Percentiles rank a stretch among this genome's conserved stretches.
phyloP scores from a whole-genome alignment of 1,140 invertebrate genomes.

The Berghia stephanieae region DNA sequence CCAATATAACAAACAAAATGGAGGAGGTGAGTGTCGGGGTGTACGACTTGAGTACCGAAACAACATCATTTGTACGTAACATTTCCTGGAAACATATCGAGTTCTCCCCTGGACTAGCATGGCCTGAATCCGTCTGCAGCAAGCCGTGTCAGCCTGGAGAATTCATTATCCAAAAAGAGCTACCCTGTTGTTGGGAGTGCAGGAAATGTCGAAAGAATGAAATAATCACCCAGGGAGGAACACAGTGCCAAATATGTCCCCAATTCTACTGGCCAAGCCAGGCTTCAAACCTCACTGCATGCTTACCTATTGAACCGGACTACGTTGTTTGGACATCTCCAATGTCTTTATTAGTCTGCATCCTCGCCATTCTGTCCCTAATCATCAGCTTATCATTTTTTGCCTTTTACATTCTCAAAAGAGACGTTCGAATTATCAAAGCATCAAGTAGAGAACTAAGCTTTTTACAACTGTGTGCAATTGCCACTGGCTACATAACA shows the following conservation, averaged over 20 bases:
- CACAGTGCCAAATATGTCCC: constrained; percentile 37
- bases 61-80: not conserved
- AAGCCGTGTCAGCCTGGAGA: constrained; percentile 33
- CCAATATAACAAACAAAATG: not conserved
- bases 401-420: constrained; percentile 78
- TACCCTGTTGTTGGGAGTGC: constrained; percentile 42
- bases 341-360: constrained; percentile 66
- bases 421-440: constrained; percentile 87
- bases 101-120: not conserved
- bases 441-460: constrained; percentile 89
- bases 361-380: constrained; percentile 68
- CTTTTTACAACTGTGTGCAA: constrained; percentile 85
- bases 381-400: constrained; percentile 57
- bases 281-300: constrained; percentile 68
- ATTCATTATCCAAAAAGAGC: constrained; percentile 34
- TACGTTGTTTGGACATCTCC: constrained; percentile 25
- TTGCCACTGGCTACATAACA: constrained; percentile 88
- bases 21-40: not conserved
- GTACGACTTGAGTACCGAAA: not conserved
- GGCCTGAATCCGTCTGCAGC: constrained; percentile 45
- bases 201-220: constrained; percentile 40
- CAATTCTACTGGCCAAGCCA: constrained; percentile 58
- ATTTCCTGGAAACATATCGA: not conserved
- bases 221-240: constrained; percentile 35
- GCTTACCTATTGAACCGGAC: constrained; percentile 59